Base-by-base conservation (phyloP, 2,113 vertebrate species). In the Sprattus sprattus region DNA sequence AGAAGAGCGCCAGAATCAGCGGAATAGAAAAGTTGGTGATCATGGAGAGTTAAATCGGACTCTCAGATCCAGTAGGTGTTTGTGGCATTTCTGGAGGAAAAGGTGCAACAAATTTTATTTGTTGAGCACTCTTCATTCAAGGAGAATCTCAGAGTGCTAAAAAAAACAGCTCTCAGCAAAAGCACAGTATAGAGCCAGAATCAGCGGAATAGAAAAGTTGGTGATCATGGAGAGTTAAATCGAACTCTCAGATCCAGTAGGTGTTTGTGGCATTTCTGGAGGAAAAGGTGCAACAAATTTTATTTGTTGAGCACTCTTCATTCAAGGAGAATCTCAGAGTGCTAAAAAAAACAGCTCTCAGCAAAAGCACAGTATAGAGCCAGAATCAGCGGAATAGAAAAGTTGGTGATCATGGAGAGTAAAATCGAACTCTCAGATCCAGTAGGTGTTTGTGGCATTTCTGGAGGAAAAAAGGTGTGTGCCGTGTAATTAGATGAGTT, bases 401-500 rank as follows among this genome's bases (percentile, higher is more conserved):
- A 18, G 18, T 18, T 20, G 18, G 18, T 60, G 54, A 20, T 4
- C 20, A 60, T 20, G 52, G 52, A 18, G 16, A 18, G 52, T 57
- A 3, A 20, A 18, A 15, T 18, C 18, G 22, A n/a, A 60, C 54
- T 60, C 54, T 60, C 54, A 60, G 4, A 4, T 60, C 20, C 54
- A 60, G 54, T 60, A 20, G 18, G 54, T 60, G 54, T 60, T 13
- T 54, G 16, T 54, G 11, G 16, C 4, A 18, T 54, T 54, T 22
- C 4, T 60, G 54, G 6, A 60, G 54, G 18, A 60, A 60, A 60
- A 22, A n/a, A n/a, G 32, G 82, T 44, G 22, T 75, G 47, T 71
- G 52, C 54, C 44, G 44, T 32, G 71, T 39, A 78, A 78, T 28
- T 96, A 97, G 93, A 93, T 95, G 95, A 95, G 96, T 96, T 97